Evolutionary conservation across 2,113 vertebrate genomes (phyloP).

Genomic region (Myotis yumanensis): DNA sequence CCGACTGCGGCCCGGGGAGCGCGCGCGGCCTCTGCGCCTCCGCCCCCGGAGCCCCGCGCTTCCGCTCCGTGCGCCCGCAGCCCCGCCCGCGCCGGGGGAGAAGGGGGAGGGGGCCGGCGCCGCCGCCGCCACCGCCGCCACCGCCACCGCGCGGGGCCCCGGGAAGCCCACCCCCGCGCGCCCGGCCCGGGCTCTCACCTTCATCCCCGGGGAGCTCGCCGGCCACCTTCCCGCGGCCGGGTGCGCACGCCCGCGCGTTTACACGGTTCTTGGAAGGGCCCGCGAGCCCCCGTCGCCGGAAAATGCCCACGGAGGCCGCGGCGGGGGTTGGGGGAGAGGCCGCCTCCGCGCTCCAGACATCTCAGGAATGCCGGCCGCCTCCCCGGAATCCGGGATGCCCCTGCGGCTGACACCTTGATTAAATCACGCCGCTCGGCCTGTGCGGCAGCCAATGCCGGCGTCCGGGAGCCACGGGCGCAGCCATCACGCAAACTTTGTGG

Average conservation of each 20-base stretch:
- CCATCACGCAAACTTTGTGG: slow-evolving; percentile 41
- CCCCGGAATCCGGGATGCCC: slow-evolving; percentile 26
- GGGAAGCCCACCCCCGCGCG: background rate
- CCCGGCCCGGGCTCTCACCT: background rate
- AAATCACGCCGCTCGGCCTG: background rate
- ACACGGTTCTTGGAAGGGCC: background rate
- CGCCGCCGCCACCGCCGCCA: background rate
- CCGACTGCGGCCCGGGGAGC: slow-evolving; percentile 47
- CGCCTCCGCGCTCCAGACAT: slow-evolving; percentile 51
- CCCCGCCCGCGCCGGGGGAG: slow-evolving; percentile 49
- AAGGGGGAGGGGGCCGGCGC: background rate
- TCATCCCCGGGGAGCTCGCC: background rate
- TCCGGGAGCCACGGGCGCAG: background rate
- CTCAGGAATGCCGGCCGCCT: slow-evolving; percentile 58
- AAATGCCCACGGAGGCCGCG: slow-evolving; percentile 55
- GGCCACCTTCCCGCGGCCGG: background rate
- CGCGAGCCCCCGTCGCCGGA: slow-evolving; percentile 12
- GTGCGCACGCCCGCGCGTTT: background rate
- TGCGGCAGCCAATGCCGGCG: background rate
- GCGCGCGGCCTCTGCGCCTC: background rate
- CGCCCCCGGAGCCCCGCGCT: slow-evolving; percentile 35
- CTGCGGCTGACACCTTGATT: slow-evolving; percentile 37
- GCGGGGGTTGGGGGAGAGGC: slow-evolving; percentile 49
- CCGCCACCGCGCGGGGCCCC: background rate
- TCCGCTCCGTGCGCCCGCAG: slow-evolving; percentile 45